These are phyloP conservation scores for Pomatorhinus ruficollis DNA, from an alignment of 2,113 vertebrate genomes.

Conservation along the genomic window DNA sequence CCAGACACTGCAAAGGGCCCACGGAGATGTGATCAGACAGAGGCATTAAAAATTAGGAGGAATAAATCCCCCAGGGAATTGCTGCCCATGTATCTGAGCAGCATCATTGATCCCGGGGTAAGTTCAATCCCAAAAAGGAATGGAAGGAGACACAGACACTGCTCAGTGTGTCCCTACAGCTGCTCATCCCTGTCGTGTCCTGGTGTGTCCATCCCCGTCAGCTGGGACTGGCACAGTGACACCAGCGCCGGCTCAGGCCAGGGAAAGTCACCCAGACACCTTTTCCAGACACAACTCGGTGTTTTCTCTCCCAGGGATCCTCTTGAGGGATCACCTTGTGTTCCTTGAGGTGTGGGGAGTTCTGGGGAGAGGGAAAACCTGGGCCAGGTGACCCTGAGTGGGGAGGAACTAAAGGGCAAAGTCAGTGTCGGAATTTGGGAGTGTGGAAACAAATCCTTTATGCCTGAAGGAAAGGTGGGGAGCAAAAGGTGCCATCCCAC, in stretches of 20 bases:
- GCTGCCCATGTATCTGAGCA: neutral
- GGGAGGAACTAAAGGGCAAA: neutral
- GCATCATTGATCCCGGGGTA: neutral
- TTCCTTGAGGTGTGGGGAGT: neutral
- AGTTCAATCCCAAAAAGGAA: neutral
- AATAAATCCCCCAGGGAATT: neutral
- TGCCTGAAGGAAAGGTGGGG: neutral
- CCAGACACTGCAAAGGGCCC: neutral
- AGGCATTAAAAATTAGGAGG: neutral
- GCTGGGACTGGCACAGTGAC: neutral
- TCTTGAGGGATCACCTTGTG: neutral
- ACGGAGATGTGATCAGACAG: neutral
- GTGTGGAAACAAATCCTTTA: neutral
- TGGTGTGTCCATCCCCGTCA: accelerated
- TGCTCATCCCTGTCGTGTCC: neutral
- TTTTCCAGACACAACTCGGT: accelerated
- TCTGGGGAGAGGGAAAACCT: neutral
- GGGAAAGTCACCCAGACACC: neutral
- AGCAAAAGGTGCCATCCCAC: neutral
- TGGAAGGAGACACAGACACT: neutral
- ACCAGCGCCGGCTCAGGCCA: accelerated
- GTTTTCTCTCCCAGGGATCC: neutral
- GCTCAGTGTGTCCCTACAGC: neutral
- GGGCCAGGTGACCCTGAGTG: neutral
- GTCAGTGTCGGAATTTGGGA: neutral